Evolutionary conservation across 2,797 vertebrate species (phyloP).

Genomic region (Karalla daura): DNA sequence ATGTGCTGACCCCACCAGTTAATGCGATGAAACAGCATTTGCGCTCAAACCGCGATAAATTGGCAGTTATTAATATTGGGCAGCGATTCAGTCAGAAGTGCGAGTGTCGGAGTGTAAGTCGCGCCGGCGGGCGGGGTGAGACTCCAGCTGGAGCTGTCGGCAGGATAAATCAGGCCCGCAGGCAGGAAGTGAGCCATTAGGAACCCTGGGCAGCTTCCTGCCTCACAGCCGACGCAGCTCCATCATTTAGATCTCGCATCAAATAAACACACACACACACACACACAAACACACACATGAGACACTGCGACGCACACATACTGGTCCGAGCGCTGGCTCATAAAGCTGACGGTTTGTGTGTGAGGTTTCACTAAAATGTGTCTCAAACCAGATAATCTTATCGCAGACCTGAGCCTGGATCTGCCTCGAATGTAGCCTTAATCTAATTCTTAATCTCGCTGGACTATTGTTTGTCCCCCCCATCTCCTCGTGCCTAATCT

Average conservation of each 20-base stretch:
- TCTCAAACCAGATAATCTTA: slow-evolving; percentile 54
- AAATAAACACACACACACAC: slow-evolving; percentile 6
- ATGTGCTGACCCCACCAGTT: neutral
- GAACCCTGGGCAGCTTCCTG: slow-evolving; percentile 55
- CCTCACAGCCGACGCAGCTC: slow-evolving; percentile 27
- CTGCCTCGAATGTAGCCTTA: slow-evolving; percentile 26
- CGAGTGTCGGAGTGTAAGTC: neutral
- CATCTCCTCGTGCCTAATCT: slow-evolving; percentile 4
- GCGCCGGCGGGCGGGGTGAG: neutral
- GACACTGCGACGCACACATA: neutral
- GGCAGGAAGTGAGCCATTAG: slow-evolving; percentile 57
- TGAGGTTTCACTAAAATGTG: no score
- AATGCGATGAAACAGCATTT: no score
- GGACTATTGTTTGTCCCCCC: slow-evolving; percentile 15
- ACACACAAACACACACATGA: neutral
- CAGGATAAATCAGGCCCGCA: slow-evolving; percentile 16
- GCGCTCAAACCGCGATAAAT: neutral
- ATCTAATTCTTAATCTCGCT: slow-evolving; percentile 31
- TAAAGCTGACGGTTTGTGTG: no score
- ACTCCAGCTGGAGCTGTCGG: neutral
- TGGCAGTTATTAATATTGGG: neutral
- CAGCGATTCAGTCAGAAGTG: neutral
- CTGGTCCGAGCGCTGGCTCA: no score
- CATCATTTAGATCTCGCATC: slow-evolving; percentile 50
- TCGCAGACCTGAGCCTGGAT: slow-evolving; percentile 22